Evolutionary conservation across 2,888 invertebrate genomes (phyloP), one percentile per base, ranked within the genome.

Genomic region (Nymphalis c-album): DNA sequence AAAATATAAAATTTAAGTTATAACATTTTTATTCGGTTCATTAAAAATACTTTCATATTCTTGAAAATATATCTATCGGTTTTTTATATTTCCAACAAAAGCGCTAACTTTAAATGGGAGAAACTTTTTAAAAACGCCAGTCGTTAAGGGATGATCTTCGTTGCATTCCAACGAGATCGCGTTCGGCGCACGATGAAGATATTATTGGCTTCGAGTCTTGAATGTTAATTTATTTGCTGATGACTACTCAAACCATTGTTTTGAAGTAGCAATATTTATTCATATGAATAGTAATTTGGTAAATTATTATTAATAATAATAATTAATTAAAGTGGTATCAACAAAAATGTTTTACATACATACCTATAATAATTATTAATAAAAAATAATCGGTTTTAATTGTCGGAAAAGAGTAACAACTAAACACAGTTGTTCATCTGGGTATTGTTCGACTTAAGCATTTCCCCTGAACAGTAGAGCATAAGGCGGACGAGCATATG

Each of bases 151-250:
- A 63, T 65, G 59, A 63, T 69, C 69, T 61, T 59, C 67, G 74
- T 65, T 69, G 72, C 68, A 69, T 73, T 69, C 22, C 64, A 73
- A 72, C 64, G 64, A 68, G 67, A 55, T 67, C 67, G 51, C 70
- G 63, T 70, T 66, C 64, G 64, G 17, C 18, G 50, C 50, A 7
- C 57, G 63, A 60, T 61, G 66, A 61, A 61, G 68, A 69, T 69
- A 67, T 72, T 73, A 73, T 72, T 67, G 67, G 71, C 57, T 53
- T 31, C 63, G 61, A 60, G 55, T 68, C 72, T 69, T 71, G 73
- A 73, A 71, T 71, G 66, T 48, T 66, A 71, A 71, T 68, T 68
- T 66, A 53, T 51, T 62, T 22, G 26, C 60, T 63, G 53, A 60
- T 65, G 46, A 60, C 50, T 51, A 51, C 45, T 50, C 22, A 35